Base-by-base conservation (phyloP, 2,113 vertebrate genomes). In the Charina bottae region DNA sequence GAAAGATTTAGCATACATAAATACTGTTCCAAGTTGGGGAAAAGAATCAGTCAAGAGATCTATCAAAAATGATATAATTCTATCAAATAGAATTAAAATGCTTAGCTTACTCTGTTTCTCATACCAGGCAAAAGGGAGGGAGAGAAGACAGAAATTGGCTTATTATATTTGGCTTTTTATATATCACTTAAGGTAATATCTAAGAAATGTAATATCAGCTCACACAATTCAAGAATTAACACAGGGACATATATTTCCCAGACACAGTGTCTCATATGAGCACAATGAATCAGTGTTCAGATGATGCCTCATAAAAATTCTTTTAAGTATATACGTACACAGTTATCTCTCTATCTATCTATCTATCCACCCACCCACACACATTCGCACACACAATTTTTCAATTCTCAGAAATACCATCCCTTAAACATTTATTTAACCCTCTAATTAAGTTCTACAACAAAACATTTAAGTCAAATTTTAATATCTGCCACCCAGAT, bases 391-490 rank as follows among this genome's bases (percentile, higher is more conserved):
- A 58, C 94, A 94, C 91, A 0, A 87, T 95, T 95, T 95, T 95
- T 97, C 97, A 98, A 96, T 97, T 96, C 95, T 95, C 62, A 91
- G 37, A 93, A 96, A 96, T 97, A 97, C 96, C 96, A 97, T 94
- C 95, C 96, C 85, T 89, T 93, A 87, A 72, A 8, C 7, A 1
- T 72, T 72, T 72, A 72, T 72, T 72, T 37, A 37, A 37, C n/a
- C 6, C n/a, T 33, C n/a, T 55, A 64, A 33, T 10, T 19, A 17
- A 46, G 21, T 17, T 23, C 55, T 3, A 23, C 3, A 60, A 85
- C 68, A 87, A 21, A 91, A 4, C 90, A 53, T 13, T 17, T 83
- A 56, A 42, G 54, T 68, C 33, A 92, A 89, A 7, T 90, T 86
- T 90, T 23, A 64, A 56, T 88, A 11, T 26, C 54, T 93, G 58